Conservation (phyloP, 2,797 vertebrate genomes). For the Prionace glauca region DNA sequence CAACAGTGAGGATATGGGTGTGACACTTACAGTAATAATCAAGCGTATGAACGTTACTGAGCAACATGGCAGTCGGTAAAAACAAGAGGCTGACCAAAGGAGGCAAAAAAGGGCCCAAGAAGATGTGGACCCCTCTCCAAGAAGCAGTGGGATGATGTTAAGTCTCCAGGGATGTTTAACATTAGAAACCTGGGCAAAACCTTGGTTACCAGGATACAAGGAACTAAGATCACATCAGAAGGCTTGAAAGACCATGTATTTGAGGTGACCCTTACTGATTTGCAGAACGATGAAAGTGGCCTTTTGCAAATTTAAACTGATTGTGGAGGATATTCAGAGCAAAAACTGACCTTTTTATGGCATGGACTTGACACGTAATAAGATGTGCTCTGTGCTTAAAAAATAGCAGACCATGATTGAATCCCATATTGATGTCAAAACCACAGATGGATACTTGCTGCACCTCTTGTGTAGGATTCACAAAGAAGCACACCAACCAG, state of each 20-base stretch:
- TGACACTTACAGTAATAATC: not conserved
- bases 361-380: constrained; percentile 97
- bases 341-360: constrained; percentile 98
- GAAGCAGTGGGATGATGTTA: no score
- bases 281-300: constrained; percentile 96
- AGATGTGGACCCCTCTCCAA: no score
- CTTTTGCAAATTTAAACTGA: constrained; percentile 95
- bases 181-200: no score
- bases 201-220: no score
- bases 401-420: constrained; percentile 99
- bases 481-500: constrained; percentile 94
- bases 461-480: constrained; percentile 92
- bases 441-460: constrained; percentile 91
- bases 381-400: constrained; percentile 99
- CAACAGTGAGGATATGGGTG: not conserved
- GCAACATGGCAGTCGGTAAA: no score
- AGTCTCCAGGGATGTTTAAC: no score
- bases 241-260: constrained; percentile 96
- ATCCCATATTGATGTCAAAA: constrained; percentile 94
- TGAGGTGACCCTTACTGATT: constrained; percentile 91
- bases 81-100: no score
- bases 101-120: no score
- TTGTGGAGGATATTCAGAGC: constrained; percentile 95
- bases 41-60: not conserved
- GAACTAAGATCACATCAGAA: constrained; percentile 81